Base-by-base conservation (phyloP, 2,888 invertebrate genomes). In the Hipparchia sbordonii region DNA sequence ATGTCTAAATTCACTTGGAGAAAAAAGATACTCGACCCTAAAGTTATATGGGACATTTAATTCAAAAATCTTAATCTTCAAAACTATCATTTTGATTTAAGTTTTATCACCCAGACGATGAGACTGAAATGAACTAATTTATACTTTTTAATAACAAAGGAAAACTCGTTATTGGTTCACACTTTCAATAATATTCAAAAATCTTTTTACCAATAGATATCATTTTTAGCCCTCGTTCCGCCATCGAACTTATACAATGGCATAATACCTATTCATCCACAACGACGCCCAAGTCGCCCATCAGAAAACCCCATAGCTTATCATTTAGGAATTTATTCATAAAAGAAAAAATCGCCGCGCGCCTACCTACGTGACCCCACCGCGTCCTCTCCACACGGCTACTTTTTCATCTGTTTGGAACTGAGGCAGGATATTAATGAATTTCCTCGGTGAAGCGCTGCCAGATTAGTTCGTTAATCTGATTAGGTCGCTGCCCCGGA, bases 391-490 rank as follows among this genome's bases (percentile, higher is more conserved):
- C 71, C 73, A 73, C 70, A 71, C 76, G 78, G 79, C 77, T 79
- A 84, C 81, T 90, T 90, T 91, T 91, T 87, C 85, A 84, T 87
- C 84, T 79, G 82, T 82, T 82, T 82, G 77, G 77, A 79, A 80
- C 81, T 82, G 82, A 82, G 82, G 83, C 95, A 95, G 95, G 95
- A 95, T 95, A 95, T 95, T 95, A 95, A 94, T 95, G 95, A 95
- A 95, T 95, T 95, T 95, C 95, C 95, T 95, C 94, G 90, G 90
- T 94, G 93, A 92, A 94, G 93, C 94, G 92, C 91, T 91, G 89
- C 90, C 94, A 94, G 95, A 95, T 95, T 95, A 95, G 95, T 94
- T 93, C 92, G 93, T 88, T 95, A 95, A 95, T 95, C 92, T 93
- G 94, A 95, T 95, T 95, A 95, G 91, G 90, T 89, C 88, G 89